These are phyloP conservation scores for Achatina immaculata DNA, from an alignment of 1,140 invertebrate genomes.

Conservation along the genomic window DNA sequence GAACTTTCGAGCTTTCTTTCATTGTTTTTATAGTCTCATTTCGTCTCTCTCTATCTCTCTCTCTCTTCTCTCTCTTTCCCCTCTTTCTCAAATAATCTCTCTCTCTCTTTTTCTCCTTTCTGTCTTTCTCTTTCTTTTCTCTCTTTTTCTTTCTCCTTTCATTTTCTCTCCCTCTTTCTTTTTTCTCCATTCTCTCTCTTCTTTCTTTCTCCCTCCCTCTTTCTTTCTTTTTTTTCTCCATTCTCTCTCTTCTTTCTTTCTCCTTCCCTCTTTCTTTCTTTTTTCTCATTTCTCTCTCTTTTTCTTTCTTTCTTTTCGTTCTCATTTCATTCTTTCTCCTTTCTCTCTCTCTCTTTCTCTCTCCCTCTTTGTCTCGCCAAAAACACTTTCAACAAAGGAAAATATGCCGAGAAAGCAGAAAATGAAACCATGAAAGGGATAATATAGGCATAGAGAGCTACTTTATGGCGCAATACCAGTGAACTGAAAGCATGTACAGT, in stretches of 20 bases:
- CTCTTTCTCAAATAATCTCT: background rate
- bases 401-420: too few relatives aligned
- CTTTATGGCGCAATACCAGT: too few relatives aligned
- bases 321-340: too few relatives aligned
- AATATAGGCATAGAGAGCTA: too few relatives aligned
- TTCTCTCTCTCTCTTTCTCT: background rate
- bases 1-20: background rate
- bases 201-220: background rate
- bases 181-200: background rate
- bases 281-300: background rate
- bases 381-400: too few relatives aligned
- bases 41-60: background rate
- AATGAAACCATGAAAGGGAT: too few relatives aligned
- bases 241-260: background rate
- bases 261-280: background rate
- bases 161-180: background rate
- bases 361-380: background rate
- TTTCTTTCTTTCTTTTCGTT: constrained; percentile 4
- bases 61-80: background rate
- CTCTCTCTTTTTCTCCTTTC: background rate
- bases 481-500: too few relatives aligned
- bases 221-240: background rate
- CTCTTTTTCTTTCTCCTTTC: background rate
- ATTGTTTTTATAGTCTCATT: background rate
- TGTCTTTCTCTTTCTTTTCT: background rate